phyloP scores from a whole-genome alignment of 2,888 invertebrate species.

The Rotaria magnacalcarata region DNA sequence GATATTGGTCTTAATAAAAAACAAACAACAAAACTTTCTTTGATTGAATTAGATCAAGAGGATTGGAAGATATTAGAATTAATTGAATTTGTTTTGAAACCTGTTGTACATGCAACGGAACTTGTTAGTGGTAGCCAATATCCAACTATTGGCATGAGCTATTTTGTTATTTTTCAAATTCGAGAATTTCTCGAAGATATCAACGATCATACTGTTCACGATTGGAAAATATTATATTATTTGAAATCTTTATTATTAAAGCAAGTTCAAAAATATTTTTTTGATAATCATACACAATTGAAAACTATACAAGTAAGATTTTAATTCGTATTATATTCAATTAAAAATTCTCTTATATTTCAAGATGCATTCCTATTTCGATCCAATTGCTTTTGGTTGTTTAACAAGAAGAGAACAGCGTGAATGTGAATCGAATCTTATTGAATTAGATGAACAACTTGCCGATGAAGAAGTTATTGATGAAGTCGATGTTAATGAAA shows the following conservation, averaged over 20 bases:
- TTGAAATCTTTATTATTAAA: not conserved
- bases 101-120: not conserved
- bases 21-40: not conserved
- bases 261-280: not conserved
- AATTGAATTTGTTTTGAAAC: not conserved
- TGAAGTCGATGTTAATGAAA: not conserved
- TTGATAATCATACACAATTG: not conserved
- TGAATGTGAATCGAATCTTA: not conserved
- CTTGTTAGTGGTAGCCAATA: not conserved
- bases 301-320: not conserved
- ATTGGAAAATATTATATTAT: not conserved
- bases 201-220: not conserved
- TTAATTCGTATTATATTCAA: not conserved
- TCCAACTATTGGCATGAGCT: not conserved
- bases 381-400: not conserved
- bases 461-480: too few species aligned
- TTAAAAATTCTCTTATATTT: not conserved
- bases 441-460: not conserved
- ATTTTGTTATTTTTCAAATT: not conserved
- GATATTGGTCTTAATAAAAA: not conserved
- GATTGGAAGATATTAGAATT: not conserved
- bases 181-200: not conserved
- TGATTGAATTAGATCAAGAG: not conserved
- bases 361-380: not conserved
- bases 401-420: not conserved